These are phyloP conservation scores for Dinothrombium tinctorium DNA, from an alignment of 1,140 invertebrate genomes.

Conservation along the genomic window DNA sequence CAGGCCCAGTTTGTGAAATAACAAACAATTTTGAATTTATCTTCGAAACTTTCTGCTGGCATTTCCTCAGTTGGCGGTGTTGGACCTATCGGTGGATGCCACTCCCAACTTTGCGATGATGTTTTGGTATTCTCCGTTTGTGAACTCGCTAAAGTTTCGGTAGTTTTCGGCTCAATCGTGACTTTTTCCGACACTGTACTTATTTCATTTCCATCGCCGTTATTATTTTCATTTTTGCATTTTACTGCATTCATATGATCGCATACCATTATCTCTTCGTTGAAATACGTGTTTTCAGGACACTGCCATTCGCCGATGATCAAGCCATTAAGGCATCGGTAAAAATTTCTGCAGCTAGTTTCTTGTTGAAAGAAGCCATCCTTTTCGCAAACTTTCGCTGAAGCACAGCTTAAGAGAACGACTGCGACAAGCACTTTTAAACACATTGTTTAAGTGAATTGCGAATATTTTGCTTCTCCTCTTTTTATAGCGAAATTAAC, in stretches of 20 bases:
- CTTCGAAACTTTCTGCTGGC: neutral
- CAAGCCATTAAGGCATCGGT: neutral
- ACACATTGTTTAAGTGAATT: no score
- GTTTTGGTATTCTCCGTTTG: neutral
- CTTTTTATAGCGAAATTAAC: no score
- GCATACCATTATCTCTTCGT: conserved; percentile 8
- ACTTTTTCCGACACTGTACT: neutral
- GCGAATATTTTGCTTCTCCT: no score
- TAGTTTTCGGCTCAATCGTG: neutral
- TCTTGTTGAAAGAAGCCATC: neutral
- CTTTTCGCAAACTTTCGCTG: no score
- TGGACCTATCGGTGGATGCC: neutral
- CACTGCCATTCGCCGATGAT: conserved; percentile 1
- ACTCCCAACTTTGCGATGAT: neutral
- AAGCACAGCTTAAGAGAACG: no score
- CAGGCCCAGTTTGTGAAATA: conserved; percentile 70
- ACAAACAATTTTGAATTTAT: conserved; percentile 39
- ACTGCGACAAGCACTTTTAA: no score
- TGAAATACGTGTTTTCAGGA: conserved; percentile 3
- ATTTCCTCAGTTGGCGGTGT: neutral
- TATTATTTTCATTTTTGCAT: neutral
- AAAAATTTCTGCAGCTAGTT: neutral
- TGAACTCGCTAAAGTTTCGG: neutral
- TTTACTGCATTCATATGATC: neutral
- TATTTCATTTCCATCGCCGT: neutral